Percentiles rank a stretch among this genome's conserved stretches.
Evolutionary conservation across 2,113 vertebrate species (phyloP).

Genomic region (Pampusana beccarii): DNA sequence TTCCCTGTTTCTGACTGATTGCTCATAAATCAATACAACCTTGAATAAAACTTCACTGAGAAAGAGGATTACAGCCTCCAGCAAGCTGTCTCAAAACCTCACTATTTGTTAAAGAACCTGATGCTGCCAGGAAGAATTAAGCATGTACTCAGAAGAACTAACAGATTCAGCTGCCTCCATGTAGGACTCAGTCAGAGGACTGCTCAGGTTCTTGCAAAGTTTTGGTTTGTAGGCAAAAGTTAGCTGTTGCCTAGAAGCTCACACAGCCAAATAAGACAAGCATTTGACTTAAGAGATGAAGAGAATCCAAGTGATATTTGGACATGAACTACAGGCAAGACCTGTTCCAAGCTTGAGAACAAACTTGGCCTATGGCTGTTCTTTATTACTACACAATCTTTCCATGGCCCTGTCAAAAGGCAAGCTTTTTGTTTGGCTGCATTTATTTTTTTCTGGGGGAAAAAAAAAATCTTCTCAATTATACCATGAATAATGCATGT

Average conservation of each 20-base stretch:
- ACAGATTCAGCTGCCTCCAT: background rate
- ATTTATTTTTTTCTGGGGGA: background rate
- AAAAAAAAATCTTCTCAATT: background rate
- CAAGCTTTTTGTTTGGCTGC: background rate
- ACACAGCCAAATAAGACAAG: background rate
- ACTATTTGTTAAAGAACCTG: background rate
- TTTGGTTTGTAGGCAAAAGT: background rate
- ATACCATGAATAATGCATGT: background rate
- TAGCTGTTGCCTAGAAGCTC: background rate
- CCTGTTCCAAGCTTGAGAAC: background rate
- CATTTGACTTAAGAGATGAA: background rate
- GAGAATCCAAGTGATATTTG: background rate
- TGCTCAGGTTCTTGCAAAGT: background rate
- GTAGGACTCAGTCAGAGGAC: background rate
- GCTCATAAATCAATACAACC: background rate
- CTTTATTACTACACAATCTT: background rate
- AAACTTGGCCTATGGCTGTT: background rate
- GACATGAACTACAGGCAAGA: background rate
- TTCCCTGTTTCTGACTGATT: background rate
- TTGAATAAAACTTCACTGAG: background rate
- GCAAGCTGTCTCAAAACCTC: background rate
- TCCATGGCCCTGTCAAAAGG: background rate
- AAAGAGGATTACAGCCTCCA: background rate
- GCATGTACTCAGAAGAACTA: background rate
- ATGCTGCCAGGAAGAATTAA: background rate